Percentiles rank a stretch among this genome's conserved stretches.
These are phyloP conservation scores for Sthenelais limicola DNA, from an alignment of 2,888 invertebrate species.

Conservation along the genomic window DNA sequence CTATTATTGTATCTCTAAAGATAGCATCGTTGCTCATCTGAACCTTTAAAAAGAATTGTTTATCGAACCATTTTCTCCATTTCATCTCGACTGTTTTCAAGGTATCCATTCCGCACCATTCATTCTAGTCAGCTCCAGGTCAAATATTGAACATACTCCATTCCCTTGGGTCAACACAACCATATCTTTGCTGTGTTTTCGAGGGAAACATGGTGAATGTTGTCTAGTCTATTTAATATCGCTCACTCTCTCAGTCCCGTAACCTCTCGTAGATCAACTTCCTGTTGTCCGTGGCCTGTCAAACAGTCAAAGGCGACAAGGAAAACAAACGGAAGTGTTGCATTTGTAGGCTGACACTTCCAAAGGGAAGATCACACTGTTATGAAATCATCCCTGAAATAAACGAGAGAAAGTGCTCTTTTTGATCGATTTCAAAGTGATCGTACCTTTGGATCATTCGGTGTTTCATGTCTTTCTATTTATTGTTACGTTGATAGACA, in stretches of 20 bases:
- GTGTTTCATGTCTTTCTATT: too few species aligned
- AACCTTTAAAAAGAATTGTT: too few species aligned
- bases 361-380: not conserved
- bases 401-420: not conserved
- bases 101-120: too few species aligned
- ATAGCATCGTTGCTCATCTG: too few species aligned
- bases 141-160: slow-evolving; percentile 32
- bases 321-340: slow-evolving; percentile 34
- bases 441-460: too few species aligned
- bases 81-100: too few species aligned
- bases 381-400: slow-evolving; percentile 3
- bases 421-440: slow-evolving; percentile 39
- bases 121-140: too few species aligned
- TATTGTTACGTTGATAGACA: too few species aligned
- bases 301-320: slow-evolving; percentile 23
- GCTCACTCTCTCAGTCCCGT: slow-evolving; percentile 25
- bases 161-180: slow-evolving; percentile 14
- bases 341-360: slow-evolving; percentile 27
- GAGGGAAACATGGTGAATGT: not conserved
- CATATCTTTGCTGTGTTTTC: not conserved
- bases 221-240: slow-evolving; percentile 18
- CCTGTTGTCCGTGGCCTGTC: slow-evolving; percentile 8
- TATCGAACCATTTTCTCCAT: too few species aligned
- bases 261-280: slow-evolving; percentile 27
- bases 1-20: too few species aligned